Base-by-base conservation (phyloP, 2,113 vertebrate species). In the Ophiodon elongatus region DNA sequence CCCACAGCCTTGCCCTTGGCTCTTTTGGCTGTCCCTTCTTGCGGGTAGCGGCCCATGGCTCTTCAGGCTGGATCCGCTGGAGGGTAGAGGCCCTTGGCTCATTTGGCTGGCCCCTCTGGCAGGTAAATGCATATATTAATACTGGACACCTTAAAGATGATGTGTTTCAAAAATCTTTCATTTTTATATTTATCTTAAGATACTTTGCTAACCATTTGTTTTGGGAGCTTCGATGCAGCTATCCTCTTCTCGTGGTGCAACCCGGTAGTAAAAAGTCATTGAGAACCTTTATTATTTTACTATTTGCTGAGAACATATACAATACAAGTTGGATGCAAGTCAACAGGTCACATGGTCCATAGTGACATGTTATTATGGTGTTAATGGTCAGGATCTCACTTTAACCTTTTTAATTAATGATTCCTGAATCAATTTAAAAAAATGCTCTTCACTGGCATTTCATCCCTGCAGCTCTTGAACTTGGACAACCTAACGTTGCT, bases 381-480 rank as follows among this genome's bases (percentile, higher is more conserved):
- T 33, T 54, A 4, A 27, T 29, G 21, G 67, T 64, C 54, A 68
- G 35, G 45, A n/a, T 59, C 45, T 25, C 1, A 8, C 19, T 64
- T 67, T 75, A 43, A 41, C 66, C 43, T 37, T 68, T 74, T 71
- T 75, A 86, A 85, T 80, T 63, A 80, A 41, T 21, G 11, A 47
- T 66, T 66, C 39, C 70, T 77, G 31, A 52, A 59, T 65, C 52
- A 50, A 73, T 54, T 45, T 45, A 6, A 17, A 76, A n/a, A 68
- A 76, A 72, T 73, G 41, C 45, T 79, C 70, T 41, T 68, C 15
- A 63, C 41, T 70, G 47, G 56, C 39, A 68, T 59, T 21, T 79
- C 67, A 57, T 57, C 47, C 79, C 66, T 68, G 33, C 71, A 76
- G 70, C 86, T 73, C 57, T 84, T 84, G 43, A 76, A 85, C 73